phyloP scores from a whole-genome alignment of 2,888 invertebrate genomes.

The Ganaspis brasiliensis region DNA sequence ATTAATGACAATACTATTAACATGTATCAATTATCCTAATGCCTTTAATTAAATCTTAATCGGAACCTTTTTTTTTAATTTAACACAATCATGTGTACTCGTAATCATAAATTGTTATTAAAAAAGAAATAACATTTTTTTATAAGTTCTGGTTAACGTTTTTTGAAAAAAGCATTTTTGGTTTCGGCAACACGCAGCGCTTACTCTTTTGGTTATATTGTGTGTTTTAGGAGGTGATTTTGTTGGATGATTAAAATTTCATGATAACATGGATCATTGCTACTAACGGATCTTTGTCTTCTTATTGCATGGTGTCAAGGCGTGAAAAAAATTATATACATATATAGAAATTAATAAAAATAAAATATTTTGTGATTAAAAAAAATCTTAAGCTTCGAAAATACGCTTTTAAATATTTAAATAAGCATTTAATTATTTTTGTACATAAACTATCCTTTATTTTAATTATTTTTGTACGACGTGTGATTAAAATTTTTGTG shows the following conservation, averaged over 20 bases:
- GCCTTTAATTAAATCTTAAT: neutral
- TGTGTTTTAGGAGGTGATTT: slow-evolving; percentile 72
- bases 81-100: too few species aligned
- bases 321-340: slow-evolving; percentile 5
- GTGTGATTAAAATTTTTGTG: slow-evolving; percentile 41
- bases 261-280: slow-evolving; percentile 42
- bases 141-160: slow-evolving; percentile 37
- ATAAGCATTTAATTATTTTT: slow-evolving; percentile 31
- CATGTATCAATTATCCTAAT: too few species aligned
- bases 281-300: slow-evolving; percentile 41
- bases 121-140: too few species aligned
- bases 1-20: too few species aligned
- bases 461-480: slow-evolving; percentile 47
- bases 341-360: neutral
- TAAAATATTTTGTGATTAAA: neutral
- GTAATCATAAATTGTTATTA: too few species aligned
- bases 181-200: slow-evolving; percentile 43
- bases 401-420: slow-evolving; percentile 16
- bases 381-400: neutral
- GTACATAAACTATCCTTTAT: slow-evolving; percentile 42
- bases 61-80: neutral
- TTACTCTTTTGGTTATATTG: slow-evolving; percentile 59
- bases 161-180: neutral
- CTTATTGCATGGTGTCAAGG: slow-evolving; percentile 12
- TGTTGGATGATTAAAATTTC: slow-evolving; percentile 64